Evolutionary conservation across 2,797 vertebrate species (phyloP), one percentile per base, ranked within the genome.

Genomic region (Clarias pachynema): DNA sequence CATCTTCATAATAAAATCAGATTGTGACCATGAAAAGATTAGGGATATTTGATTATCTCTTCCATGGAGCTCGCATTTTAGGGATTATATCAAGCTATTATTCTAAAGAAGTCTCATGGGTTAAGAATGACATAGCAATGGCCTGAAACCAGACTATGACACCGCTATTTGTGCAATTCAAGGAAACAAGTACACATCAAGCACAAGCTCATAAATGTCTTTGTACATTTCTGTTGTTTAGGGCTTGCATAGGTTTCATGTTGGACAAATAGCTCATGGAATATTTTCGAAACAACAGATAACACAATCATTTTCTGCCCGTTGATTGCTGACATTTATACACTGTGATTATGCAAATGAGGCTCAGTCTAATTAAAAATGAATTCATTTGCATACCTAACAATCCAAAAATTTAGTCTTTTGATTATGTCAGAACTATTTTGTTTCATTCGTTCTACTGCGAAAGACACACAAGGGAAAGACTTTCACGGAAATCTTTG

Each of bases 321-420:
- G 31, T 37, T 62, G 75, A 40, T 79, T 79, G 22, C 56, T 62
- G 75, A 16, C 31, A 62, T 78, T 59, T 34, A 59, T 60, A 59
- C 56, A 59, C 24, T 37, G 57, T 62, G 15, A 6, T 62, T 62
- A 40, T 59, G 56, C 9, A 78, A 59, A 40, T 78, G 10, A 15
- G 29, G 56, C 24, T 37, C 20, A 4, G 29, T 37, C 57, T 24
- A 37, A 59, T 37, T 75, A 75, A 75, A 75, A 31, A 29, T 29
- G 49, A 6, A 75, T 75, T 20, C 3, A 78, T 60, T 78, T 60
- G 75, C 20, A 60, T 60, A 34, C 20, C 34, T 34, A 34, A 34
- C 34, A 57, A 29, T 10, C 24, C 8, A 77, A 78, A 78, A 37
- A 1, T 59, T 0, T 2, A 29, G 49, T 24, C 29, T 60, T 60